Evolutionary conservation across 1,140 invertebrate species (phyloP).

Genomic region (Papilio xuthus): DNA sequence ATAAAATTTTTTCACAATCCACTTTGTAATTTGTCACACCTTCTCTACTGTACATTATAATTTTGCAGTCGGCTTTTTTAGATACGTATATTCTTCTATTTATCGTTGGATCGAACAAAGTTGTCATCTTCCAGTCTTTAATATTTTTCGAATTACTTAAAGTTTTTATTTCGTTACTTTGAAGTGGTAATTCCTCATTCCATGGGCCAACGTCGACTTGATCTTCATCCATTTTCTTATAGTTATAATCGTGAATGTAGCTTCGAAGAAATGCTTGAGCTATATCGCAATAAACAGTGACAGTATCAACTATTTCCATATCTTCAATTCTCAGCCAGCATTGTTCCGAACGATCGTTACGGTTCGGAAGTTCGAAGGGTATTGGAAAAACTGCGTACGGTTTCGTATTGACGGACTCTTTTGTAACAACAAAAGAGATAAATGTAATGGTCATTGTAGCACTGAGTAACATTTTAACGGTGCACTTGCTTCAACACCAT

Average conservation of each 20-base stretch:
- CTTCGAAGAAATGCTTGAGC: conserved; percentile 61
- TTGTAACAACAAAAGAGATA: conserved; percentile 45
- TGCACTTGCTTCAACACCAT: conserved; percentile 63
- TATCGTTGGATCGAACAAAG: conserved; percentile 66
- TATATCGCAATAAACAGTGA: conserved; percentile 62
- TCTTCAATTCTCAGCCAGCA: conserved; percentile 75
- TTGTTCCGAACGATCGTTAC: conserved; percentile 72
- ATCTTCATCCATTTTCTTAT: conserved; percentile 67
- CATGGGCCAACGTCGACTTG: conserved; percentile 66
- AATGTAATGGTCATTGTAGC: conserved; percentile 49
- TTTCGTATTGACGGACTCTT: conserved; percentile 48
- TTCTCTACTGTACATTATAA: conserved; percentile 73
- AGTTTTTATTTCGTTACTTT: conserved; percentile 42
- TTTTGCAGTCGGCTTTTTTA: conserved; percentile 61
- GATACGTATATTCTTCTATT: conserved; percentile 64
- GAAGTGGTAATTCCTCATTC: conserved; percentile 55
- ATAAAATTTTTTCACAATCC: conserved; percentile 66
- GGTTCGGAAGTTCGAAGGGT: conserved; percentile 67
- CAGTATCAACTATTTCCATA: conserved; percentile 62
- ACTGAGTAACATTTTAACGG: conserved; percentile 75
- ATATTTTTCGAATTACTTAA: conserved; percentile 48
- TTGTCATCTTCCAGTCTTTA: conserved; percentile 66
- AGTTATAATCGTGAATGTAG: conserved; percentile 70
- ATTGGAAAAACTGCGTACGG: conserved; percentile 62
- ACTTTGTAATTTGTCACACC: conserved; percentile 69